These are phyloP conservation scores for Damaliscus lunatus DNA, from an alignment of 2,113 vertebrate genomes.

Conservation along the genomic window DNA sequence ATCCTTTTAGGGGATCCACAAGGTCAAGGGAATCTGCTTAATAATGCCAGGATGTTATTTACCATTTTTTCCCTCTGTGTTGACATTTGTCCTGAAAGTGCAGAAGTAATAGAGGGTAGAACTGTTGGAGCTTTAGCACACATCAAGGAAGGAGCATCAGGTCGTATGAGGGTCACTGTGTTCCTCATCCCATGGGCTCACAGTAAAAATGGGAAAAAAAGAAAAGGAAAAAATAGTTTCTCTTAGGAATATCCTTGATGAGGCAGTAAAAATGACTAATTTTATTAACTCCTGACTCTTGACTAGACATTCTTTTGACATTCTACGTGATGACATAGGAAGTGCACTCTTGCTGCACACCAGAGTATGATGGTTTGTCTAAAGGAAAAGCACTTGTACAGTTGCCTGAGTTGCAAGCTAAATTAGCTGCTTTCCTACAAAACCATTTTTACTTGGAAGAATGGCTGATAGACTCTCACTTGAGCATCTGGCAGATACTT, in stretches of 20 bases:
- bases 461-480: neutral
- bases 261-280: neutral
- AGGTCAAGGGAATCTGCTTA: neutral
- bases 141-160: neutral
- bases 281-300: neutral
- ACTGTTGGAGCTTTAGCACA: neutral
- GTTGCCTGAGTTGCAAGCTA: neutral
- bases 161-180: neutral
- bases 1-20: neutral
- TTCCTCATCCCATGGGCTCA: neutral
- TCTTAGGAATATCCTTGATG: constrained; percentile 1
- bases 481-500: neutral
- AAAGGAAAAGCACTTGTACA: neutral
- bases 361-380: neutral
- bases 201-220: neutral
- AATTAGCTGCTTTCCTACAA: neutral
- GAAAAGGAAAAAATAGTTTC: neutral
- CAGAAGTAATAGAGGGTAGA: neutral
- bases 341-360: neutral
- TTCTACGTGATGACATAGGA: neutral
- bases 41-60: neutral
- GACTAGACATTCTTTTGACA: neutral
- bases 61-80: neutral
- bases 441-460: neutral
- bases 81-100: neutral